These are phyloP conservation scores for Chironomus tepperi DNA, from an alignment of 1,140 invertebrate species.

Conservation along the genomic window DNA sequence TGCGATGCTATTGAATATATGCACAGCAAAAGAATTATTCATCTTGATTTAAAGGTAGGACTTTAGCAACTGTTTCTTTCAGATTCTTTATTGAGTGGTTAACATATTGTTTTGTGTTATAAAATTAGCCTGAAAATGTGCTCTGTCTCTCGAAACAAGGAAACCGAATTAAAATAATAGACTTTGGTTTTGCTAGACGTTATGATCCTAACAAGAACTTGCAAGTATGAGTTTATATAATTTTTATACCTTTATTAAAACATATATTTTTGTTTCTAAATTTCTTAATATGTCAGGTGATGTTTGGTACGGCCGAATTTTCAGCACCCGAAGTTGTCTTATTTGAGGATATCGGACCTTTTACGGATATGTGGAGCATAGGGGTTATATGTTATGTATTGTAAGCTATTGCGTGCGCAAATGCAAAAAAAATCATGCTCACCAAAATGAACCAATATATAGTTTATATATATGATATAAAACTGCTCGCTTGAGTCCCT, in stretches of 20 bases:
- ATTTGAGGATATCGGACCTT: constrained; percentile 84
- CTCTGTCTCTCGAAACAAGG: constrained; percentile 83
- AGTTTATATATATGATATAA: too few relatives aligned
- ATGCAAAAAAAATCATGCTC: too few relatives aligned
- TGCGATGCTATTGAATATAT: constrained; percentile 92
- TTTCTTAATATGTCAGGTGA: constrained; percentile 42
- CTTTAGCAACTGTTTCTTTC: too few relatives aligned
- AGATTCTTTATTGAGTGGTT: too few relatives aligned
- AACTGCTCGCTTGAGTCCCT: too few relatives aligned
- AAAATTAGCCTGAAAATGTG: constrained; percentile 25
- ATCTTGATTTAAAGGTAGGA: constrained; percentile 82
- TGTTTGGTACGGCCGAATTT: constrained; percentile 94
- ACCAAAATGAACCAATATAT: too few relatives aligned
- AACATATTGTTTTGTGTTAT: neutral
- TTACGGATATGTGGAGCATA: constrained; percentile 93
- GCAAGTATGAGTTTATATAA: constrained; percentile 43
- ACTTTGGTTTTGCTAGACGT: constrained; percentile 86
- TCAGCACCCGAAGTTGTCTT: constrained; percentile 94
- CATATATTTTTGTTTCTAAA: neutral
- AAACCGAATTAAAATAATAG: constrained; percentile 93
- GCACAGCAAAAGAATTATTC: constrained; percentile 81
- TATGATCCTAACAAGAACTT: constrained; percentile 83
- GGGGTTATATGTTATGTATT: constrained; percentile 93
- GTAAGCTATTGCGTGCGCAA: too few relatives aligned
- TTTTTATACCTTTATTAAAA: neutral